Base-by-base conservation (phyloP, 1,140 invertebrate species). In the Diprion similis region DNA sequence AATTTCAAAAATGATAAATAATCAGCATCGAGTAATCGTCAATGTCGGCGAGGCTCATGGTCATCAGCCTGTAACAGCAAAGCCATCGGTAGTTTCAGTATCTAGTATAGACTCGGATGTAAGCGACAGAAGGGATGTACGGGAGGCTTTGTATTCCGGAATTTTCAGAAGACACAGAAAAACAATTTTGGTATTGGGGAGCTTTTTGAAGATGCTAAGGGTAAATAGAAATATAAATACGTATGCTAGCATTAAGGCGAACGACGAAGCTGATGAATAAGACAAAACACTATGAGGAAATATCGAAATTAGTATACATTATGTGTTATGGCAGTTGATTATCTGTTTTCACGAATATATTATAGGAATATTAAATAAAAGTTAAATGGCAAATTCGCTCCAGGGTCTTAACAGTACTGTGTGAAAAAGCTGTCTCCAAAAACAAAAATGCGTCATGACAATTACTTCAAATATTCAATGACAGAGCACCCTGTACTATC, bases 101-200 rank as follows among this genome's bases (percentile, higher is more conserved):
- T 87, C 87, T 10, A 88, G 87, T 74, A 87, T 88, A 11, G 86
- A 88, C 75, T 89, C 92, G 11, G 91, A 92, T 73, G 89, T 92
- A 15, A 92, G 92, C 77, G 93, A 94, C 77, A 89, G 93, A 76
- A 93, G 94, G 78, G 91, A 94, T 71, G 87, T 94, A 71, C 88
- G 93, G 75, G 93, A 94, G 80, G 93, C 93, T 73, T 86, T 95
- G 73, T 95, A 95, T 81, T 92, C 94, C 83, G 94, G 94, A 79
- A 95, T 95, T 77, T 94, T 95, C 84, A 91, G 94, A 87, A 91
- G 93, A 76, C 93, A 95, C 86, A 90, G 93, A 70, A 90, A 93
- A 82, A 94, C 93, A 19, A 95, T 95, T 81, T 92, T 94, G 81
- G 93, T 94, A 48, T 89, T 95, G 70, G 93, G 93, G 47, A 94